These are phyloP conservation scores for Lasioglossum figueresi DNA, from an alignment of 2,888 invertebrate species.

Conservation along the genomic window DNA sequence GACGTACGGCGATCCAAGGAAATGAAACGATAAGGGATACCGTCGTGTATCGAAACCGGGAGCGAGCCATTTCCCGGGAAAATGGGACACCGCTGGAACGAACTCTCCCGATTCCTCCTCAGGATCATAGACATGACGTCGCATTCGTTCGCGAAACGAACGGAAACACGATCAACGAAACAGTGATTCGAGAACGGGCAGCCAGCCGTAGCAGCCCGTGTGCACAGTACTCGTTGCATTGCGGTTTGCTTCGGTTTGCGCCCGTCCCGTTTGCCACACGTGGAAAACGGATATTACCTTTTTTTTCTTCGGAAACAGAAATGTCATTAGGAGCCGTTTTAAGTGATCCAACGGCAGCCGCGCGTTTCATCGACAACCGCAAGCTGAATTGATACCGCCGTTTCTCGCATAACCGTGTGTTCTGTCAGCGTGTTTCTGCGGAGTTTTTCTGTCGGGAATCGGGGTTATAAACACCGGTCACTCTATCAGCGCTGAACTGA, in stretches of 20 bases:
- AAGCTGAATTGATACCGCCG: neutral
- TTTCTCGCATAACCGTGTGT: neutral
- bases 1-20: conserved; percentile 35
- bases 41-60: conserved; percentile 32
- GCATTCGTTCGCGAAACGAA: conserved; percentile 25
- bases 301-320: conserved; percentile 31
- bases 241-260: neutral
- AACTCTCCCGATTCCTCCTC: conserved; percentile 29
- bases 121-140: conserved; percentile 34
- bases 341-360: conserved; percentile 4
- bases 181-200: conserved; percentile 26
- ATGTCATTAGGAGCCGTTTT: conserved; percentile 30
- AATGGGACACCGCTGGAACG: conserved; percentile 38
- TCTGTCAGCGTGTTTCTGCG: neutral
- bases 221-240: neutral
- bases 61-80: conserved; percentile 33
- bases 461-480: neutral
- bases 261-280: neutral
- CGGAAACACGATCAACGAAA: conserved; percentile 42
- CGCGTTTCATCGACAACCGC: neutral
- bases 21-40: conserved; percentile 49
- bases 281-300: conserved; percentile 26
- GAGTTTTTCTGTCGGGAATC: neutral
- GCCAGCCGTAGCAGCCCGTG: neutral
- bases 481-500: neutral